Conservation (phyloP, 2,888 invertebrate species). For the Oegoconia quadripuncta region DNA sequence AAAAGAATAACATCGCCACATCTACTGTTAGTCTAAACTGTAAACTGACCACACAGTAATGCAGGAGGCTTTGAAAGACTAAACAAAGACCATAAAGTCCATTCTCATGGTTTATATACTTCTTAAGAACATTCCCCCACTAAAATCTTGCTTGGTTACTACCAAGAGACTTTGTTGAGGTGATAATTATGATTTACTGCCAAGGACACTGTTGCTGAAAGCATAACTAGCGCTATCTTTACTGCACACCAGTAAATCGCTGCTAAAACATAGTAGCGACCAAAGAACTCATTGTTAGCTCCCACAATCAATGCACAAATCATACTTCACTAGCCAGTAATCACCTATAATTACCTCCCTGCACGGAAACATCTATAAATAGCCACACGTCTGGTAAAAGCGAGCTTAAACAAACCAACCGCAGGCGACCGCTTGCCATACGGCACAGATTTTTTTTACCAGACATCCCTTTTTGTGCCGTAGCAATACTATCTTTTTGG, state of each 20-base stretch:
- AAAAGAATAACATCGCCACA: too few species aligned
- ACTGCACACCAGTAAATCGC: constrained; percentile 1
- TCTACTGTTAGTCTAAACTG: too few species aligned
- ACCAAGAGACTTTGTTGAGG: constrained; percentile 4
- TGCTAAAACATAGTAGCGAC: constrained; percentile 6
- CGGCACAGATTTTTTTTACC: constrained; percentile 50
- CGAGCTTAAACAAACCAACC: constrained; percentile 48
- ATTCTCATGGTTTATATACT: too few species aligned
- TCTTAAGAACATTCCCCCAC: not conserved
- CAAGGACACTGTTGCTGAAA: constrained; percentile 1
- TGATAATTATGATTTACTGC: constrained; percentile 16
- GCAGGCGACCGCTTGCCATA: constrained; percentile 47
- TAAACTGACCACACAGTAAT: too few species aligned
- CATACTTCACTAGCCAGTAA: constrained; percentile 11
- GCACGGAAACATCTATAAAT: constrained; percentile 5
- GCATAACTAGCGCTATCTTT: constrained; percentile 2
- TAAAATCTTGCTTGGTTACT: not conserved
- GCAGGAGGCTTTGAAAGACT: too few species aligned
- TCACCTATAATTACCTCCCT: constrained; percentile 6
- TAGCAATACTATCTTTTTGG: constrained; percentile 47
- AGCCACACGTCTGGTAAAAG: constrained; percentile 3
- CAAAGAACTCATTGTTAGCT: not conserved
- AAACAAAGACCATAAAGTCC: too few species aligned
- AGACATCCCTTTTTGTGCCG: constrained; percentile 40
- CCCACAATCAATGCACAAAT: constrained; percentile 7